Base-by-base conservation (phyloP, 1,140 invertebrate species). In the fruit fly (Drosophila melanogaster) region DNA sequence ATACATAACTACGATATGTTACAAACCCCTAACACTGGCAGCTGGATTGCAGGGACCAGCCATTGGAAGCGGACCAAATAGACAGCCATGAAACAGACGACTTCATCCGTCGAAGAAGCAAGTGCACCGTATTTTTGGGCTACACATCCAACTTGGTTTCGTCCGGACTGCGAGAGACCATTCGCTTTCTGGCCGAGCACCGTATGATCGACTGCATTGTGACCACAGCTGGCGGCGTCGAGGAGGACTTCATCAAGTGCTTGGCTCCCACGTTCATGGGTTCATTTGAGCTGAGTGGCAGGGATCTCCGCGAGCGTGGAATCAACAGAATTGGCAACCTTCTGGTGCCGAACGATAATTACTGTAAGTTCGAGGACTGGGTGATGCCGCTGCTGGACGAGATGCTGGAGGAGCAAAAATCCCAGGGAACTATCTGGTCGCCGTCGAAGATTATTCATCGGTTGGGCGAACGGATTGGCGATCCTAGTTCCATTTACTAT, bases 211-310 rank as follows among this genome's bases (percentile, higher is more conserved):
- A 99, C 93, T 98, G 97, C 90, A 95, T 99, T 69, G 99, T 99
- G 0, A 98, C 98, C 38, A 99, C 98, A 46, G 99, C 98, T 15
- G 99, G 99, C 22, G 99, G 99, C 17, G 94, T 99, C 3, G 99
- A 99, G 93, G 99, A 99, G 93, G 99, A 99, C 93, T 95, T 99
- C 38, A 99, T 99, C 41, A 99, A 99, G 94, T 99, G 99, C 93
- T 93, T 99, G 51, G 97, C 96, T 4, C 97, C 98, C 5, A 99
- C 98, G 0, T 99, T 96, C 90, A 81, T 99, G 85, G 91, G 91
- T 0, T 92, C 92, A 12, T 99, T 99, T 93, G 93, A 95, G 91
- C 93, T 99, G 57, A 94, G 95, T 83, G 99, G 96, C 1, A 95
- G 94, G 91, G 93, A 93, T 41, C 93, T 99, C 14, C 93, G 98